Evolutionary conservation across 2,888 invertebrate species (phyloP).

Genomic region (Lycaena phlaeas): DNA sequence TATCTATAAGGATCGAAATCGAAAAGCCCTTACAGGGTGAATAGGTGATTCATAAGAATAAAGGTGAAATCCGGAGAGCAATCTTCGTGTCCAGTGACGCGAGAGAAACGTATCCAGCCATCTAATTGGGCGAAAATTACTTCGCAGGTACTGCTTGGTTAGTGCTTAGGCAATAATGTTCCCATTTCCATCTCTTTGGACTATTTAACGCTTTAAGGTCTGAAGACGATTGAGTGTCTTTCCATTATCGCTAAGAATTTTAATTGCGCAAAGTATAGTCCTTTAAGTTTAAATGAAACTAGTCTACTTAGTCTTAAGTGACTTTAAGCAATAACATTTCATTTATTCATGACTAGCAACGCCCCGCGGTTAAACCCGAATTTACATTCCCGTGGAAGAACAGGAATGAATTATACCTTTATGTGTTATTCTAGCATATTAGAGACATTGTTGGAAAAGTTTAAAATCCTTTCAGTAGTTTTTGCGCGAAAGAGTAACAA

Average conservation of each 20-base stretch:
- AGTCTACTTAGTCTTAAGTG: too few relatives aligned
- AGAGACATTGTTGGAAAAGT: too few relatives aligned
- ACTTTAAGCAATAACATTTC: too few relatives aligned
- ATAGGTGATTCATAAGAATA: slow-evolving; percentile 26
- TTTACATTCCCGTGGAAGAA: too few relatives aligned
- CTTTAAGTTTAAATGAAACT: too few relatives aligned
- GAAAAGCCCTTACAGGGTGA: slow-evolving; percentile 6
- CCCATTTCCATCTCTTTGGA: slow-evolving; percentile 17
- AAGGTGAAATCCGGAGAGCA: slow-evolving; percentile 33
- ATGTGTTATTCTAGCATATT: too few relatives aligned
- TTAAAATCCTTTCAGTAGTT: too few relatives aligned
- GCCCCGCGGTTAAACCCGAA: too few relatives aligned
- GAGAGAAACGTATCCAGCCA: slow-evolving; percentile 39
- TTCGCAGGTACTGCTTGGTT: slow-evolving; percentile 31
- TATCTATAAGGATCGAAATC: slow-evolving; percentile 10
- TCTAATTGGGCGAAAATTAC: slow-evolving; percentile 60
- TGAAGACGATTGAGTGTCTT: not conserved
- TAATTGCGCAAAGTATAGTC: not conserved
- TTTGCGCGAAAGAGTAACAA: too few relatives aligned
- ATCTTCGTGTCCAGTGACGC: slow-evolving; percentile 48
- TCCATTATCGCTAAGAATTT: not conserved
- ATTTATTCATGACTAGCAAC: too few relatives aligned
- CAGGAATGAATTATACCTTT: too few relatives aligned
- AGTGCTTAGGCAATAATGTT: slow-evolving; percentile 21
- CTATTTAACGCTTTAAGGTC: not conserved